Evolutionary conservation across 2,113 vertebrate genomes (phyloP).

Genomic region (Brachirus orientalis): DNA sequence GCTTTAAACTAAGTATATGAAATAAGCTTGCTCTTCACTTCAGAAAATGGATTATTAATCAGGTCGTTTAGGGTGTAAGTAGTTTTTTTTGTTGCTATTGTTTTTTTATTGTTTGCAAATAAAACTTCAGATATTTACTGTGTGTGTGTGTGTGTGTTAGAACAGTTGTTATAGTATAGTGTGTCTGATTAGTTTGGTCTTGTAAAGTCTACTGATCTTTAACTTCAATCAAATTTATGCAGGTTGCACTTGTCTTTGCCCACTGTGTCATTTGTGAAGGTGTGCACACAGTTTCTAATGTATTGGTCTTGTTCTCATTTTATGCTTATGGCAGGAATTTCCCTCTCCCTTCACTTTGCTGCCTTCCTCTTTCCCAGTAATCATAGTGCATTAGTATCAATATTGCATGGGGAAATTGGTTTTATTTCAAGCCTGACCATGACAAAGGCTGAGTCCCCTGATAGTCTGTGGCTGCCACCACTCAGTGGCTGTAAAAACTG

Average conservation of each 20-base stretch:
- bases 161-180: neutral
- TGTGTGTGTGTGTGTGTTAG: neutral
- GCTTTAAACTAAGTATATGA: too few species aligned
- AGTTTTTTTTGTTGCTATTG: conserved; percentile 6
- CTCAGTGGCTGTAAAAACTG: conserved; percentile 53
- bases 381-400: conserved; percentile 68
- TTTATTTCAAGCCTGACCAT: conserved; percentile 60
- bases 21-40: conserved; percentile 29
- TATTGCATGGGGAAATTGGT: conserved; percentile 59
- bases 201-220: neutral
- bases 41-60: conserved; percentile 50
- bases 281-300: conserved; percentile 10
- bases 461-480: conserved; percentile 54
- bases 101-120: neutral
- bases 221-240: neutral
- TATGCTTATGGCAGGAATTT: conserved; percentile 46
- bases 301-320: conserved; percentile 42
- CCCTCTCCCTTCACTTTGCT: conserved; percentile 27
- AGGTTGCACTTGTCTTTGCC: neutral
- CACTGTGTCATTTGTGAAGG: neutral
- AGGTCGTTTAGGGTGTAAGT: conserved; percentile 30
- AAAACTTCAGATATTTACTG: conserved; percentile 16
- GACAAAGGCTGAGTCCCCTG: conserved; percentile 52
- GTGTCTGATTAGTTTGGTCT: conserved; percentile 1
- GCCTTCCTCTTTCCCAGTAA: conserved; percentile 52